These are phyloP conservation scores for Philypnodon macrostomus DNA, from an alignment of 2,797 vertebrate genomes.

Conservation along the genomic window DNA sequence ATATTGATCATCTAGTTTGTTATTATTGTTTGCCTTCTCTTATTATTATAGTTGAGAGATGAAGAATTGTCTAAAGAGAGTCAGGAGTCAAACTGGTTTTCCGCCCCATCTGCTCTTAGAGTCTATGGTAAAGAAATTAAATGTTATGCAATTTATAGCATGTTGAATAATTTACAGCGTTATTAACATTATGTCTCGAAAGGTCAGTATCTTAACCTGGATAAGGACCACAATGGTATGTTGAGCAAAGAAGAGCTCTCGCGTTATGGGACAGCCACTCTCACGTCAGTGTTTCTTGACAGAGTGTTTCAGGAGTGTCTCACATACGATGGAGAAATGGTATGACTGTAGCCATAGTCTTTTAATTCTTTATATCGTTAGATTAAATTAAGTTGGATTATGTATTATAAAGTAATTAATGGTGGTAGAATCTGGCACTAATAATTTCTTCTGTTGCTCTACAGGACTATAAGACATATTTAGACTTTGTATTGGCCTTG, in stretches of 20 bases:
- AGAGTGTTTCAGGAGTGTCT: constrained; percentile 97
- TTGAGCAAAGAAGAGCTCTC: constrained; percentile 98
- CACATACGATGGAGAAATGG: constrained; percentile 98
- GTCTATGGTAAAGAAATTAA: constrained; percentile 85
- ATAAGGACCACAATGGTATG: constrained; percentile 99
- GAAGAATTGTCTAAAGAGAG: constrained; percentile 98
- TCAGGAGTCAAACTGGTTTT: constrained; percentile 99
- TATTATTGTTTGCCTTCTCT: neutral
- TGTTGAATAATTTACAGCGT: neutral
- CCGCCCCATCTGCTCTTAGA: constrained; percentile 93
- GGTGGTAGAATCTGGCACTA: neutral
- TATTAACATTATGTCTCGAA: constrained; percentile 5
- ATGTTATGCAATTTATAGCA: no score
- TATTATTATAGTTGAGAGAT: constrained; percentile 86
- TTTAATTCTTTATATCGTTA: no score
- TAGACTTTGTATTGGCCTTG: constrained; percentile 96
- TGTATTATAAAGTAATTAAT: no score
- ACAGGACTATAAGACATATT: constrained; percentile 98
- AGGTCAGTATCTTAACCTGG: constrained; percentile 97
- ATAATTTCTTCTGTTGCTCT: constrained; percentile 4
- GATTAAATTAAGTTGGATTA: no score
- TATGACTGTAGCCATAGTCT: constrained; percentile 48
- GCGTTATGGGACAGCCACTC: constrained; percentile 93
- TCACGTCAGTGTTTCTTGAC: constrained; percentile 94
- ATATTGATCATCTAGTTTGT: no score